Evolutionary conservation across 35 echinoderm and acorn worm genomes (phyloP).

Genomic region (Ophiothrix spiculata): DNA sequence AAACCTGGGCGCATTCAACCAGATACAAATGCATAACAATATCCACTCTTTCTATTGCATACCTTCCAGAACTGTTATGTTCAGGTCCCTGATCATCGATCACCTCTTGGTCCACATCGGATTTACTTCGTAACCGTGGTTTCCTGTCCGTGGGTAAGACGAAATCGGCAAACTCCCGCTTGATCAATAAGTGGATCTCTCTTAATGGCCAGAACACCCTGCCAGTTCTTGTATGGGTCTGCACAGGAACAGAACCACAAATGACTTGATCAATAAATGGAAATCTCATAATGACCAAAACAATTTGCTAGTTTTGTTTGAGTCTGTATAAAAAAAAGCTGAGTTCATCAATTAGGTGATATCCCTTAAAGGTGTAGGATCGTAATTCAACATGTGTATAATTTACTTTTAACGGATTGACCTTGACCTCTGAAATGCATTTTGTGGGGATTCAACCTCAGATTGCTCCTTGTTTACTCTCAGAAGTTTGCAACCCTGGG

Average conservation of each 20-base stretch:
- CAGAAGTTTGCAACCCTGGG: too few relatives aligned
- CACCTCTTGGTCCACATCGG: neutral
- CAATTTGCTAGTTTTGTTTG: neutral
- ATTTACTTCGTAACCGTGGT: constrained; percentile 4
- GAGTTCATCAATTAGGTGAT: too few relatives aligned
- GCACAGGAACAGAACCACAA: neutral
- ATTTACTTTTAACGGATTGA: too few relatives aligned
- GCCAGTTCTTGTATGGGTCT: constrained; percentile 65
- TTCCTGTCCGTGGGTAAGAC: constrained; percentile 50
- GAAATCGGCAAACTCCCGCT: constrained; percentile 54
- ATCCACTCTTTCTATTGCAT: too few relatives aligned
- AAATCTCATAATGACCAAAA: neutral
- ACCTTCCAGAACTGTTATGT: constrained; percentile 71
- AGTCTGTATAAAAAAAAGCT: too few relatives aligned
- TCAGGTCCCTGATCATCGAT: constrained; percentile 31
- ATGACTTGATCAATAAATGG: neutral
- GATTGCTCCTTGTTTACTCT: too few relatives aligned
- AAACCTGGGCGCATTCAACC: too few relatives aligned
- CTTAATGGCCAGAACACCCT: constrained; percentile 65
- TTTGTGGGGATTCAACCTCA: too few relatives aligned
- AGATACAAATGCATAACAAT: too few relatives aligned
- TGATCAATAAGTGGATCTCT: constrained; percentile 29
- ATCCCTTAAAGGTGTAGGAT: too few relatives aligned
- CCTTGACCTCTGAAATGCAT: too few relatives aligned
- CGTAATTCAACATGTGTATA: too few relatives aligned